A percentile compares a stretch with the other conserved stretches of the same genome.
Evolutionary conservation across 1,140 invertebrate species (phyloP).

Genomic region (Trichonephila clavipes): DNA sequence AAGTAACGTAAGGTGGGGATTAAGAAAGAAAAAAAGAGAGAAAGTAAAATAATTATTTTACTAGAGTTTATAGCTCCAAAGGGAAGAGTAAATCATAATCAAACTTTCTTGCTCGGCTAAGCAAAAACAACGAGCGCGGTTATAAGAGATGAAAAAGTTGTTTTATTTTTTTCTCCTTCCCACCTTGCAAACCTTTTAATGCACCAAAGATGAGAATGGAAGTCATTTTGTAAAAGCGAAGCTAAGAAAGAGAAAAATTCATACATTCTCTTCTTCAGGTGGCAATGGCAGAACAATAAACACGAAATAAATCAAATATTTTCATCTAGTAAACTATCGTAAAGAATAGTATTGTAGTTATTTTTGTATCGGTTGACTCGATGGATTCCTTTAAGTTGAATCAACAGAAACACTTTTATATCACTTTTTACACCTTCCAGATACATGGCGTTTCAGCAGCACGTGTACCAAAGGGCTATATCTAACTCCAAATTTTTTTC

Average conservation of each 20-base stretch:
- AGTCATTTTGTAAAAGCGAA: not conserved
- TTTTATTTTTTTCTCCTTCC: too few species aligned
- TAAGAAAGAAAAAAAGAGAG: not conserved
- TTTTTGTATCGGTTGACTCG: too few species aligned
- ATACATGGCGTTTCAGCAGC: too few species aligned
- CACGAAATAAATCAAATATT: too few species aligned
- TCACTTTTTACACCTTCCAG: too few species aligned
- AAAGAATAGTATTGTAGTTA: too few species aligned
- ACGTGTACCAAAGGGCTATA: too few species aligned
- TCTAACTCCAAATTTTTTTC: too few species aligned
- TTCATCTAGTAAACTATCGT: too few species aligned
- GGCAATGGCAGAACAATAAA: too few species aligned
- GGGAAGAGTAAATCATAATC: slow-evolving; percentile 36
- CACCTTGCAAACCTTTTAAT: not conserved
- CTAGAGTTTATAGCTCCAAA: not conserved
- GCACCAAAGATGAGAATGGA: not conserved
- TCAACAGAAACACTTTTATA: too few species aligned
- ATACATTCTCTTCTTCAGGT: not conserved
- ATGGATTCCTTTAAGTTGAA: too few species aligned
- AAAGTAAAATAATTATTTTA: slow-evolving; percentile 3
- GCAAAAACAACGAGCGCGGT: not conserved
- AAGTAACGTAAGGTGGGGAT: not conserved
- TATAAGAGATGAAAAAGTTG: not conserved
- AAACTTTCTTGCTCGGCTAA: slow-evolving; percentile 43
- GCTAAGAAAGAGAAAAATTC: not conserved